phyloP scores from a whole-genome alignment of 2,797 vertebrate species.

The Catostomus latipinnis region DNA sequence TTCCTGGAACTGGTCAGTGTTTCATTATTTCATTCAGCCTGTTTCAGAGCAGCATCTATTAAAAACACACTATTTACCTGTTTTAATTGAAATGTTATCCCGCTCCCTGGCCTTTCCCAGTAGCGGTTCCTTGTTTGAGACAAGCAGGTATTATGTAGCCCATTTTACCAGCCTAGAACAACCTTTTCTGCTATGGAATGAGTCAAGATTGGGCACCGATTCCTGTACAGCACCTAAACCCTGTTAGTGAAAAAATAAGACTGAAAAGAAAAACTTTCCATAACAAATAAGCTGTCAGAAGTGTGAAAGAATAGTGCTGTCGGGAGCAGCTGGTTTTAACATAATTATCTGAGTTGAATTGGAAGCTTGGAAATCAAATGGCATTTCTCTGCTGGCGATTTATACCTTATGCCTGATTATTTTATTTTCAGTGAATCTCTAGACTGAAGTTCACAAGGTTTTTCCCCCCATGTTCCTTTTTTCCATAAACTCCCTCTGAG shows the following conservation, averaged over 20 bases:
- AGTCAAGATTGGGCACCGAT: no score
- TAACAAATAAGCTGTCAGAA: constrained; percentile 63
- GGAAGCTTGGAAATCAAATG: constrained; percentile 54
- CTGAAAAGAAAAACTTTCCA: constrained; percentile 38
- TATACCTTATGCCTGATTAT: constrained; percentile 51
- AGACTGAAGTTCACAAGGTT: background rate
- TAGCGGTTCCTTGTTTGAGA: no score
- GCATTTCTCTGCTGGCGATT: constrained; percentile 28
- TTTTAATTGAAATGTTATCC: no score
- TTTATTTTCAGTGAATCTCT: constrained; percentile 45
- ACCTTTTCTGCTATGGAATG: no score
- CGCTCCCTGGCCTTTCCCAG: no score
- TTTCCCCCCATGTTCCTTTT: constrained; percentile 20
- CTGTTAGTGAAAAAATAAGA: no score
- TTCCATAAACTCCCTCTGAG: constrained; percentile 26
- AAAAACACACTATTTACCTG: no score
- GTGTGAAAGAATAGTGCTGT: constrained; percentile 52
- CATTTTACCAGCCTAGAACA: no score
- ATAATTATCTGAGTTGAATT: constrained; percentile 63
- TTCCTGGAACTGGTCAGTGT: constrained; percentile 79
- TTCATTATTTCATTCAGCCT: constrained; percentile 25
- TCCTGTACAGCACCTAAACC: no score
- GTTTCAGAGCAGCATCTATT: constrained; percentile 20
- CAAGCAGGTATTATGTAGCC: no score
- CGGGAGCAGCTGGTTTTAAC: constrained; percentile 62